Base-by-base conservation (phyloP, 2,113 vertebrate species). In the Pelecanus crispus region DNA sequence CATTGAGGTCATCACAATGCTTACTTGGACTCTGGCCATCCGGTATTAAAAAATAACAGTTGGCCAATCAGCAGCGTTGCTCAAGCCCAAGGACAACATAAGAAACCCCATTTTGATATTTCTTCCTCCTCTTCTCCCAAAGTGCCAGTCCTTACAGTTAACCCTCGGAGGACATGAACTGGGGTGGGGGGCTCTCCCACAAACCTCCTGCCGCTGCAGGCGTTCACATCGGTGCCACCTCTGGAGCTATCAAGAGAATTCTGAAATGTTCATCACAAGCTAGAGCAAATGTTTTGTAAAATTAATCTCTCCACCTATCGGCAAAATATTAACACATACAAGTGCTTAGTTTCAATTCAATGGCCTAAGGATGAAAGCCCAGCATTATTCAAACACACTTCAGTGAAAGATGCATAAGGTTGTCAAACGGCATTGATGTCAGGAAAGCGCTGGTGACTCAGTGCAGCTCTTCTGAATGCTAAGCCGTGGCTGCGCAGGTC, bases 31-130 rank as follows among this genome's bases (percentile, higher is more conserved):
- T 86, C 78, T 16, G 22, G 92, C 92, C 94, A 96, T 85, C 65
- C 28, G 9, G 89, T 92, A 96, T 80, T 97, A 84, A 97, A 90
- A 97, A 97, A 95, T 91, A 97, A 97, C 85, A 92, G 85, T 32
- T 92, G 94, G 93, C 79, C 93, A 96, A 96, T 93, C 92, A 95
- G 73, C 68, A 96, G 79, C 71, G 75, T 74, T 92, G 79, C 86
- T 95, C 53, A 74, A 94, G 81, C 91, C 91, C 96, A 94, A 97
- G 96, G 95, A 95, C 95, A 93, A 86, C 3, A 2, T 34, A 90
- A 81, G 85, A 91, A 96, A 87, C 17, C 29, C n/a, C 56, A 42
- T 94, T 94, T 79, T 82, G 50, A 45, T 90, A 82, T 90, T 74
- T 65, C 24, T 85, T 88, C 17, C 63, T 94, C 81, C 49, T 92